Percentiles rank a stretch among this genome's conserved stretches.
Evolutionary conservation across 2,888 invertebrate species (phyloP).

Genomic region (Crocallis elinguaria): DNA sequence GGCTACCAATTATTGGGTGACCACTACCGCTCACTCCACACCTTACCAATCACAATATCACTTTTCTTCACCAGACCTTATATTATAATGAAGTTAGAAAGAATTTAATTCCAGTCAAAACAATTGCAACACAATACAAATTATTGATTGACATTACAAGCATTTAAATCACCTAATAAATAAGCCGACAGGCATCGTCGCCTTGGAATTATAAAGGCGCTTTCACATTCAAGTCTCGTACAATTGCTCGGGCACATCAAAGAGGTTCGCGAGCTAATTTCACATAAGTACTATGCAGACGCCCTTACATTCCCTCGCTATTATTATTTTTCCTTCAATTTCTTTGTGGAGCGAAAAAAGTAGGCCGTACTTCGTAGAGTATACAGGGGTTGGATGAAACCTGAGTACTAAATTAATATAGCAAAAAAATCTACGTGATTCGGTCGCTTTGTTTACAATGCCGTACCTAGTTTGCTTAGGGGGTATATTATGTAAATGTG

Average conservation of each 20-base stretch:
- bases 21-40: too few relatives aligned
- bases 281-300: constrained; percentile 77
- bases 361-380: constrained; percentile 64
- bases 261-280: constrained; percentile 79
- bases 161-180: constrained; percentile 51
- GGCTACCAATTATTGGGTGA: too few relatives aligned
- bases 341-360: constrained; percentile 66
- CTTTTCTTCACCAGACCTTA: too few relatives aligned
- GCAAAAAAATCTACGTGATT: constrained; percentile 74
- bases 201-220: constrained; percentile 73
- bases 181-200: constrained; percentile 54
- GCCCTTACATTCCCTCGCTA: constrained; percentile 71
- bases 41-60: too few relatives aligned
- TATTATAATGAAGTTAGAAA: too few relatives aligned
- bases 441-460: constrained; percentile 69
- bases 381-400: constrained; percentile 73
- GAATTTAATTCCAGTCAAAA: background rate
- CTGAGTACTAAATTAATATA: constrained; percentile 81
- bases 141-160: constrained; percentile 38
- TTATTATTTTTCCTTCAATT: constrained; percentile 77
- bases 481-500: constrained; percentile 80
- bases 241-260: constrained; percentile 80
- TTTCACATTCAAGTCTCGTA: constrained; percentile 66
- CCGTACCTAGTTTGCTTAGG: constrained; percentile 74
- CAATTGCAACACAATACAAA: constrained; percentile 18